Evolutionary conservation across 2,888 invertebrate genomes (phyloP).

Genomic region (Drosophila melanosoma): DNA sequence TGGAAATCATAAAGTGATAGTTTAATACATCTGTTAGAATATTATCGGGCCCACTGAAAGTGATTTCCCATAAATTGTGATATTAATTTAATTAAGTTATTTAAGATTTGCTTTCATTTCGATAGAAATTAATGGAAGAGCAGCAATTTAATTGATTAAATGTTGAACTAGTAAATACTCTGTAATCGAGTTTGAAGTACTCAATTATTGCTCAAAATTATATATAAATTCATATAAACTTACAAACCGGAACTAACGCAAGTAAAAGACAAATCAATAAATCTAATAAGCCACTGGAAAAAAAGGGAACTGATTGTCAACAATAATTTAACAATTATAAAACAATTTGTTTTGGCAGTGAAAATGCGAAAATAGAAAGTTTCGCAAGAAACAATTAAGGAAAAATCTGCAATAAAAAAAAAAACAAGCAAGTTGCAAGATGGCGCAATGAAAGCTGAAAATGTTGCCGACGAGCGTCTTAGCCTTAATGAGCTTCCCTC

Average conservation of each 20-base stretch:
- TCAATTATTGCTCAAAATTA: neutral
- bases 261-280: slow-evolving; percentile 35
- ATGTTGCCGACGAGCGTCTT: slow-evolving; percentile 12
- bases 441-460: slow-evolving; percentile 42
- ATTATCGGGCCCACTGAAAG: neutral
- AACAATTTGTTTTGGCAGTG: slow-evolving; percentile 44
- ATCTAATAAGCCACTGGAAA: slow-evolving; percentile 10
- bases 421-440: slow-evolving; percentile 59
- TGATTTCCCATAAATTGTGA: slow-evolving; percentile 7
- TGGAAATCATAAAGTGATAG: slow-evolving; percentile 26
- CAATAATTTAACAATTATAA: slow-evolving; percentile 28
- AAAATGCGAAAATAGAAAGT: slow-evolving; percentile 66
- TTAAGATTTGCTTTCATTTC: slow-evolving; percentile 9
- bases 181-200: neutral
- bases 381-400: slow-evolving; percentile 57
- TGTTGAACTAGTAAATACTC: neutral
- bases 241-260: too few species aligned
- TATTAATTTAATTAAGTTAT: slow-evolving; percentile 1
- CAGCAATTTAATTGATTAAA: neutral
- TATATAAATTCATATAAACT: too few species aligned
- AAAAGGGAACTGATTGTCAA: slow-evolving; percentile 46
- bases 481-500: slow-evolving; percentile 51
- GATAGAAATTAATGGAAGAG: neutral
- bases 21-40: slow-evolving; percentile 25
- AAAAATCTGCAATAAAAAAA: slow-evolving; percentile 27